Evolutionary conservation across 2,797 vertebrate species (phyloP), one percentile per base, ranked within the genome.

Genomic region (Sitta carolinensis): DNA sequence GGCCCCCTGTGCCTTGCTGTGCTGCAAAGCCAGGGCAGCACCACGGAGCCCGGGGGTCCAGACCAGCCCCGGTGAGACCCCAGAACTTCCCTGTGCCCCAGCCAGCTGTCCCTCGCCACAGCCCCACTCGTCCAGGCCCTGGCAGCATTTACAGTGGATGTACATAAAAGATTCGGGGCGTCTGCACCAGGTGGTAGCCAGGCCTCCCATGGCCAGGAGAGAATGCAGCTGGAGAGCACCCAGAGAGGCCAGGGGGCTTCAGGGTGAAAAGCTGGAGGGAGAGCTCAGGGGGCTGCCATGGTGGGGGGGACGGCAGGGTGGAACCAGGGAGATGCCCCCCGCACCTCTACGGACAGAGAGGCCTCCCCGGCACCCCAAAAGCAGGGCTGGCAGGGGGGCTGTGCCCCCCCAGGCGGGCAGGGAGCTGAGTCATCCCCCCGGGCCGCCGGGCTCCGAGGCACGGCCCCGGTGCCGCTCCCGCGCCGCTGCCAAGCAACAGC

Each of bases 401-500:
- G 30, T 1, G 23, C 58, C 4, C 14, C n/a, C 42, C 47, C 4
- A 2, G 22, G 22, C 29, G 3, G 10, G 87, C 7, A 18, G 10
- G 52, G 27, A 66, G 91, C 81, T 48, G 84, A 86, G 62, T 89
- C 88, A 70, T 27, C 32, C 30, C 51, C 51, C 55, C 59, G 42
- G 66, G n/a, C 14, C 74, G 13, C 19, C 16, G 78, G 59, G 90
- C 84, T 26, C 70, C 72, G 18, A 8, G 67, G 50, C 83, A 22
- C 76, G 45, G 75, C 75, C 89, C 75, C 5, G 38, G 30, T 6
- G 86, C 32, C 2, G 40, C 85, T 93, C 74, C 94, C 30, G 86
- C 26, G 18, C 84, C 6, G 81, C 94, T 95, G 94, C 94, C 93
- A 93, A 69, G 94, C 94, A 93, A 94, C 93, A 20, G 9, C 73